Percentiles rank a stretch among this genome's conserved stretches.
These are phyloP conservation scores for Lepidocolaptes lacrymiger DNA, from an alignment of 2,797 vertebrate genomes.

Conservation along the genomic window DNA sequence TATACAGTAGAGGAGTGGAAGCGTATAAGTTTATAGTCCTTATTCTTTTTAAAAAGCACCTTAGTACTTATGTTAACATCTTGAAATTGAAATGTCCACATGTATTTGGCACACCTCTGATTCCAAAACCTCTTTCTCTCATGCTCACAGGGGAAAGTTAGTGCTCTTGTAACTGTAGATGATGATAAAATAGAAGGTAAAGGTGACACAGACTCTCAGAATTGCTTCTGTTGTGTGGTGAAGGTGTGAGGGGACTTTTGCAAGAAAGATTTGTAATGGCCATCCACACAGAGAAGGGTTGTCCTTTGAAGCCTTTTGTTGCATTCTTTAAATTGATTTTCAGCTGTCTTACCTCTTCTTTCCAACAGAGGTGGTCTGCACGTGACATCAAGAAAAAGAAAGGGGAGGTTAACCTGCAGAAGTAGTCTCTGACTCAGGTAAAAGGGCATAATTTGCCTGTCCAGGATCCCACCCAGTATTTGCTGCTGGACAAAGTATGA, in stretches of 20 bases:
- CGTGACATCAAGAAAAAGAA: background rate
- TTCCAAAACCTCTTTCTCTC: background rate
- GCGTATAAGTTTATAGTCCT: background rate
- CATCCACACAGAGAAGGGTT: accelerated
- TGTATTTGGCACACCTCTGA: background rate
- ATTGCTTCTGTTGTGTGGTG: background rate
- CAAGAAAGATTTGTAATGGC: background rate
- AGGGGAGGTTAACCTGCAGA: background rate
- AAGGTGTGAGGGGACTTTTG: background rate
- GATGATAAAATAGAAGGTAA: background rate
- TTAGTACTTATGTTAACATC: background rate
- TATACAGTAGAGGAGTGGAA: background rate
- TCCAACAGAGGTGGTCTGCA: background rate
- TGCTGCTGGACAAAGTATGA: background rate
- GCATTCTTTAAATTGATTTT: background rate
- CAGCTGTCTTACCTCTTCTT: background rate
- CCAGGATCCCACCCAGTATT: background rate
- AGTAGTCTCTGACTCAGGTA: background rate
- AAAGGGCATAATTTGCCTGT: accelerated
- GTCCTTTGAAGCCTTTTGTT: background rate
- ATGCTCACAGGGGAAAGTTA: background rate
- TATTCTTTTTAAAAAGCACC: background rate
- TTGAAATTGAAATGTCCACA: background rate
- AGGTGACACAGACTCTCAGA: background rate
- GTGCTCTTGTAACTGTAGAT: background rate